These are phyloP conservation scores for Meta bourneti DNA, from an alignment of 2,888 invertebrate species.

Conservation along the genomic window DNA sequence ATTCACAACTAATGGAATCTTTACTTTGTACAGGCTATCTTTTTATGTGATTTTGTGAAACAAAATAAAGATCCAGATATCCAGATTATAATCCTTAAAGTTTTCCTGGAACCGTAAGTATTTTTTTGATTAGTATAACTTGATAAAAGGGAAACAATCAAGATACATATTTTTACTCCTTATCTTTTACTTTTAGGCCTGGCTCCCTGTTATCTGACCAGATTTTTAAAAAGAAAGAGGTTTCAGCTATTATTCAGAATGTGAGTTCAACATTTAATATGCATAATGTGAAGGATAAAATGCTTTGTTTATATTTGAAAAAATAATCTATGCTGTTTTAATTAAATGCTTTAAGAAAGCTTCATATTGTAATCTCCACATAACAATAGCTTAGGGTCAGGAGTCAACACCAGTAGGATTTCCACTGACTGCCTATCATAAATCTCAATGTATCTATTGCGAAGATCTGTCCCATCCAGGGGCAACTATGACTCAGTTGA, in stretches of 20 bases:
- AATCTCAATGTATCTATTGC: no score
- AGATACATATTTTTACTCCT: background rate
- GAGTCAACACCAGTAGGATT: no score
- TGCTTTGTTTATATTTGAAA: background rate
- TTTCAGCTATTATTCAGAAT: constrained; percentile 55
- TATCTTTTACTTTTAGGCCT: constrained; percentile 36
- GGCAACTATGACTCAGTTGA: no score
- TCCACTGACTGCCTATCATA: no score
- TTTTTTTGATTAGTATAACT: background rate
- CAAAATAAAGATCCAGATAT: constrained; percentile 25
- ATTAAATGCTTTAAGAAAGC: background rate
- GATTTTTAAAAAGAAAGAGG: constrained; percentile 57
- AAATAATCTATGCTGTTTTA: background rate
- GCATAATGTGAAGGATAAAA: background rate
- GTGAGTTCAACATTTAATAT: constrained; percentile 33
- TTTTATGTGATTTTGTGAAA: constrained; percentile 47
- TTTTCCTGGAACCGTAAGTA: constrained; percentile 65
- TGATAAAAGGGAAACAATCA: background rate
- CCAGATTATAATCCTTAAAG: constrained; percentile 64
- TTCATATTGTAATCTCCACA: background rate
- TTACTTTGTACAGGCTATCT: constrained; percentile 43
- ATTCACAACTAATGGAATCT: background rate
- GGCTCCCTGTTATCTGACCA: constrained; percentile 35
- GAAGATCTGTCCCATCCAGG: no score
- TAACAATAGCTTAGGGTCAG: no score